Base-by-base conservation (phyloP, 2,113 vertebrate genomes). In the Brachyistius frenatus region DNA sequence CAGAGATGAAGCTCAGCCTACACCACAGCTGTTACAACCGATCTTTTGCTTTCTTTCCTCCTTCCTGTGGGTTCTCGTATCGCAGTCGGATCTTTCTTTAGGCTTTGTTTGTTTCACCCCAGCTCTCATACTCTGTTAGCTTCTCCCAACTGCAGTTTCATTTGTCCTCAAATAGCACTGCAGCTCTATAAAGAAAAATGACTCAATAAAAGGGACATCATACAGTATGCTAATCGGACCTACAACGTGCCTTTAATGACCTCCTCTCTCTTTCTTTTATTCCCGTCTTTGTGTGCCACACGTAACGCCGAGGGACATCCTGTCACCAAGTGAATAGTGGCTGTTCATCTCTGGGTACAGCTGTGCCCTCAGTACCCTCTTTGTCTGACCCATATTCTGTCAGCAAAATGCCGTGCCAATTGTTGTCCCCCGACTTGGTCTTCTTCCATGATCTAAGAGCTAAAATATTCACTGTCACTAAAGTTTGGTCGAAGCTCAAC, bases 271-370 rank as follows among this genome's bases (percentile, higher is more conserved):
- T 41, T 41, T 44, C 52, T 33, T 73, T 87, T 72, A 70, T 76
- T 53, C 37, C 14, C 3, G 5, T 77, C 88, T 85, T 87, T 86
- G 83, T 83, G 74, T 8, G 37, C 61, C n/a, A 35, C 69, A 76
- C 16, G 75, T 80, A 63, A 63, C 6, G 64, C 83, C 30, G n/a
- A 80, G 75, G 76, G 87, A 90, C 87, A 86, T 90, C 88, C 89
- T 90, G 89, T 84, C 77, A 62, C 73, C 56, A 46, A 65, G 67
- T 91, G 87, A 93, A 92, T 90, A 73, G 83, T 61, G 41, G 54
- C 79, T 66, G 81, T 93, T 93, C 90, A 86, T 92, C 73, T 76
- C 80, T 33, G 80, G 83, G 74, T 83, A 82, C 89, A 92, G 91
- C 92, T 92, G 91, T 84, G 87, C 66, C 86, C 85, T 86, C 61